Base-by-base conservation (phyloP, 2,113 vertebrate genomes). In the Indicator maculatus region DNA sequence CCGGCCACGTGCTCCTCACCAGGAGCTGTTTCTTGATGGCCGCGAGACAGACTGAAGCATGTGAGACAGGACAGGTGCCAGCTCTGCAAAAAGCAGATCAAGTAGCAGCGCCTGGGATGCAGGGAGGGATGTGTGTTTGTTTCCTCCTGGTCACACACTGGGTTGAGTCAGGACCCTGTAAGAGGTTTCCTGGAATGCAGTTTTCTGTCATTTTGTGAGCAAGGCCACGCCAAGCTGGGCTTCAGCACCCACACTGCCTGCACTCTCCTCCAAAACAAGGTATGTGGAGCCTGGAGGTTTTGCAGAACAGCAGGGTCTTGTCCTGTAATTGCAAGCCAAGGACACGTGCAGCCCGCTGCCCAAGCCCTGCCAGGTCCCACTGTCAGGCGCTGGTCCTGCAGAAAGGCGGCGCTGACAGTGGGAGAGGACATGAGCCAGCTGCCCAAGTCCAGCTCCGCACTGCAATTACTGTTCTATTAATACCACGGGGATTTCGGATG, bases 401-500 rank as follows among this genome's bases (percentile, higher is more conserved):
- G 80, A 91, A 91, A 88, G 75, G 83, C 90, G 0, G 5, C 39
- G 72, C 71, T 2, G 12, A 95, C 1, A 4, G 70, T 6, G 60
- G 53, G 47, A 85, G 27, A 93, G 74, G 38, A 83, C 0, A 0
- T 2, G 2, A 83, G 92, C 84, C 87, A 93, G 95, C 88, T 94
- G 94, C 77, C 73, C 0, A 5, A 91, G 88, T 72, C 80, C 94
- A 90, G 83, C 88, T 77, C 83, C 61, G 66, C 94, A 74, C 94
- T 95, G 90, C 96, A 96, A 96, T 97, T 97, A 96, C 93, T 23
- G 82, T 95, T 93, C 96, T 95, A 95, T 95, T 97, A 96, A 97
- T 96, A 95, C 83, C 36, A 2, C 3, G 5, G 86, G 95, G 91
- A 97, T 95, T 96, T 95, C 69, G 65, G 95, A 93, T 95, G 95